These are phyloP conservation scores for Sphaeridia pumilis DNA, from an alignment of 2,888 invertebrate genomes.

Conservation along the genomic window DNA sequence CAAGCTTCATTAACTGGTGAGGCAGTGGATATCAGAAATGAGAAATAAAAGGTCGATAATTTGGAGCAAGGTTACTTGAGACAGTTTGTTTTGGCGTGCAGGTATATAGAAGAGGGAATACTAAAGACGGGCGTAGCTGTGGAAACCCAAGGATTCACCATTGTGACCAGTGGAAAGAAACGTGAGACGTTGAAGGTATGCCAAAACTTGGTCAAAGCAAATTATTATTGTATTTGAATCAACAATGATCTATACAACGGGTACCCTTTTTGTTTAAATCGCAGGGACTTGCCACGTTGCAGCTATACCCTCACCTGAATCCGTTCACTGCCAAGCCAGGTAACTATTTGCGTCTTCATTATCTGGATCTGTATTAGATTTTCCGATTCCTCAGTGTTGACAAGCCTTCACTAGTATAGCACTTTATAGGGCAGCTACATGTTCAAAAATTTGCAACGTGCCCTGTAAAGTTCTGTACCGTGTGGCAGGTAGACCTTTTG, in stretches of 20 bases:
- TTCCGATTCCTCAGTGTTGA: constrained; percentile 13
- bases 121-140: constrained; percentile 50
- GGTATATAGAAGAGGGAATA: constrained; percentile 49
- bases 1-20: constrained; percentile 50
- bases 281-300: constrained; percentile 48
- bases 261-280: constrained; percentile 20
- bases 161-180: constrained; percentile 47
- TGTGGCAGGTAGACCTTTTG: constrained; percentile 34
- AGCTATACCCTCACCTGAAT: constrained; percentile 47
- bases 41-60: neutral
- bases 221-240: too few species aligned
- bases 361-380: too few species aligned
- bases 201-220: too few species aligned
- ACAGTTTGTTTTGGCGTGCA: constrained; percentile 36
- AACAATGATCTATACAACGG: neutral
- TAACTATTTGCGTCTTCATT: constrained; percentile 36
- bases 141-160: constrained; percentile 49
- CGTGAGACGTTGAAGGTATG: constrained; percentile 46
- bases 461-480: constrained; percentile 47
- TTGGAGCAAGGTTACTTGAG: too few species aligned
- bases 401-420: constrained; percentile 37
- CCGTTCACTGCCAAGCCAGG: constrained; percentile 44
- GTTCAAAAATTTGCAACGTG: constrained; percentile 42
- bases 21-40: too few species aligned
- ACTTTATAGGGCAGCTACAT: constrained; percentile 44